Percentiles rank a stretch among this genome's conserved stretches.
Conservation (phyloP, 2,113 vertebrate genomes). For the Grammatotria lemairii region DNA sequence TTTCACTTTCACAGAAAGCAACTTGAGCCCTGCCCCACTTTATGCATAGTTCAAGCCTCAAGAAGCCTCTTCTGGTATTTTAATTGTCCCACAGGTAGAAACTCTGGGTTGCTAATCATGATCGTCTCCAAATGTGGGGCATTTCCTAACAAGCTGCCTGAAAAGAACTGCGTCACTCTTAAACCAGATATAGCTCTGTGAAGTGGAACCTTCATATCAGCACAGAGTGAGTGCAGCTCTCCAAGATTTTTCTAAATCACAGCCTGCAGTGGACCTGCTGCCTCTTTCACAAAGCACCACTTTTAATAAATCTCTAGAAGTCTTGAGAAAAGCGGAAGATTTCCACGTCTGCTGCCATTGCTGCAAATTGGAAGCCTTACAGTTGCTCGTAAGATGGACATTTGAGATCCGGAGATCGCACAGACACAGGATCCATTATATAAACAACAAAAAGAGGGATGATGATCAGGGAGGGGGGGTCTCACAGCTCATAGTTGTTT, state of each 20-base stretch:
- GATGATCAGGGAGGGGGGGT: not conserved
- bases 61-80: not conserved
- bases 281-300: not conserved
- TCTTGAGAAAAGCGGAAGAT: not conserved
- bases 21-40: not conserved
- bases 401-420: not conserved
- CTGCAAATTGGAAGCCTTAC: not conserved
- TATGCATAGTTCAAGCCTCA: not conserved
- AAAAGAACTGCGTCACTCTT: not conserved
- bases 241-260: not conserved
- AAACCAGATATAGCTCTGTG: slow-evolving; percentile 8
- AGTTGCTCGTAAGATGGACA: not conserved
- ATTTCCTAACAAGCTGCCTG: slow-evolving; percentile 26
- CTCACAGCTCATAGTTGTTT: not conserved
- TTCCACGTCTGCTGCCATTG: not conserved
- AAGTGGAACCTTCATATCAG: slow-evolving; percentile 24
- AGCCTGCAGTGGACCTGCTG: not conserved
- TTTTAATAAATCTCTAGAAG: not conserved
- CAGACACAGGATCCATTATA: not conserved
- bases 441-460: not conserved
- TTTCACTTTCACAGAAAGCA: not conserved
- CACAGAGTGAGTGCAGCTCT: not conserved
- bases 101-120: not conserved
- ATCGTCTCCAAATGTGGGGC: not conserved
- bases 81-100: not conserved